Conservation (phyloP, 53 echinoderm and acorn worm genomes). For the Pentamera pediparva region DNA sequence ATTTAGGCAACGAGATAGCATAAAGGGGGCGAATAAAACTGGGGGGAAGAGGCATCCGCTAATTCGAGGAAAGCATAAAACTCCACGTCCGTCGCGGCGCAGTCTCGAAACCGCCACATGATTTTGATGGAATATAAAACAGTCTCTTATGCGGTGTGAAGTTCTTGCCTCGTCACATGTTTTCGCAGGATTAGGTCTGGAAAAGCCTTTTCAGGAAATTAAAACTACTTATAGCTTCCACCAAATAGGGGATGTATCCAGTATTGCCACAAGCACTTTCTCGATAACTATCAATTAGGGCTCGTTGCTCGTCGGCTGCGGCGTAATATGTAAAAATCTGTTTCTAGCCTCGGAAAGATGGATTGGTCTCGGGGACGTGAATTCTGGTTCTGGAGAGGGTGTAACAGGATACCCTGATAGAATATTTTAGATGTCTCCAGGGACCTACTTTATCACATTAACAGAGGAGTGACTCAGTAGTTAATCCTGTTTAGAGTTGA, state of each 20-base stretch:
- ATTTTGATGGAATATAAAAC: no score
- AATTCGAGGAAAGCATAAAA: conserved; percentile 14
- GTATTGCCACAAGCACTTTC: conserved; percentile 23
- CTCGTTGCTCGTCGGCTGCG: conserved; percentile 5
- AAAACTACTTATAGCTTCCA: conserved; percentile 23
- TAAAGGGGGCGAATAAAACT: not conserved
- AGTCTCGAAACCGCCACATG: no score
- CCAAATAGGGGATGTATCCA: conserved; percentile 1
- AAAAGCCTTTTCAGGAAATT: conserved; percentile 33
- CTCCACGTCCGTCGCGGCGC: no score
- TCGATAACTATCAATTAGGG: conserved; percentile 36
- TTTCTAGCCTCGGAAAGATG: conserved; percentile 7
- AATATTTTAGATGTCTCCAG: conserved; percentile 29
- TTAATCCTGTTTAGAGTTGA: conserved; percentile 27
- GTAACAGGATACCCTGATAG: conserved; percentile 24
- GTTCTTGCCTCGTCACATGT: no score
- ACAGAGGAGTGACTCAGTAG: conserved; percentile 21
- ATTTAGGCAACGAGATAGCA: conserved; percentile 24
- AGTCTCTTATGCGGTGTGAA: no score
- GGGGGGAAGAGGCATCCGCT: not conserved
- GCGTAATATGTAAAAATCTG: not conserved
- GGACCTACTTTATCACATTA: conserved; percentile 24
- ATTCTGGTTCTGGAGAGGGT: conserved; percentile 5
- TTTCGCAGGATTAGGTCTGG: conserved; percentile 31
- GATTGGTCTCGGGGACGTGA: conserved; percentile 24